Evolutionary conservation across 2,797 vertebrate species (phyloP).

Genomic region (Paratrypauchen microcephalus): DNA sequence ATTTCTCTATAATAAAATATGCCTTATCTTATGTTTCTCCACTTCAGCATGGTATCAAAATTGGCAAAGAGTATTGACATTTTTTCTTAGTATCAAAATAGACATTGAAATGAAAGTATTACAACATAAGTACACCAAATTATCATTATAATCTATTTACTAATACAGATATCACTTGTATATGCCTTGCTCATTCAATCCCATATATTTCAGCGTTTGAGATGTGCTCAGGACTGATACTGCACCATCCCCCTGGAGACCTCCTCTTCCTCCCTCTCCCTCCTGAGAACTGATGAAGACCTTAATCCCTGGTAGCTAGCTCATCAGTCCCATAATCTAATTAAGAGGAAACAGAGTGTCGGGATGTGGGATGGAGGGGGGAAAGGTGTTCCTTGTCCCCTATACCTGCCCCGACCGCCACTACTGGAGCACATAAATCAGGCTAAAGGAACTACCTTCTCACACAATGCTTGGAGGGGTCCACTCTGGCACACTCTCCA

Average conservation of each 20-base stretch:
- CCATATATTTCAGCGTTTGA: neutral
- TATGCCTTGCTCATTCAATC: neutral
- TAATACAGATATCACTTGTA: neutral
- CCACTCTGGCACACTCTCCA: conserved; percentile 56
- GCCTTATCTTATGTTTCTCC: too few species aligned
- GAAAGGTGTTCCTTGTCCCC: conserved; percentile 38
- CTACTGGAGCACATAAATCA: conserved; percentile 63
- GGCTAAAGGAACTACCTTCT: conserved; percentile 48
- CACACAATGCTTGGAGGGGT: conserved; percentile 23
- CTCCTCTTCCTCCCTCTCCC: conserved; percentile 31
- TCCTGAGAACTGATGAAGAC: conserved; percentile 66
- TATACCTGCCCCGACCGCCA: conserved; percentile 57
- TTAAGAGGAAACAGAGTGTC: conserved; percentile 65
- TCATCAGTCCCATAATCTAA: conserved; percentile 76
- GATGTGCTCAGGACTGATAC: conserved; percentile 4
- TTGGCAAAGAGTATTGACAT: too few species aligned
- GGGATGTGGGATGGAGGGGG: conserved; percentile 54
- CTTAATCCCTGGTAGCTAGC: conserved; percentile 70
- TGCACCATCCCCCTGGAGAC: conserved; percentile 17
- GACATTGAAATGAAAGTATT: too few species aligned
- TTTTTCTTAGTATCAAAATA: too few species aligned
- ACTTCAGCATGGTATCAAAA: too few species aligned
- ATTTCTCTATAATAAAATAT: too few species aligned
- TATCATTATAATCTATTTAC: too few species aligned
- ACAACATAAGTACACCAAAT: too few species aligned